Conservation (phyloP, 1,140 invertebrate genomes). For the Tigriopus japonicus region DNA sequence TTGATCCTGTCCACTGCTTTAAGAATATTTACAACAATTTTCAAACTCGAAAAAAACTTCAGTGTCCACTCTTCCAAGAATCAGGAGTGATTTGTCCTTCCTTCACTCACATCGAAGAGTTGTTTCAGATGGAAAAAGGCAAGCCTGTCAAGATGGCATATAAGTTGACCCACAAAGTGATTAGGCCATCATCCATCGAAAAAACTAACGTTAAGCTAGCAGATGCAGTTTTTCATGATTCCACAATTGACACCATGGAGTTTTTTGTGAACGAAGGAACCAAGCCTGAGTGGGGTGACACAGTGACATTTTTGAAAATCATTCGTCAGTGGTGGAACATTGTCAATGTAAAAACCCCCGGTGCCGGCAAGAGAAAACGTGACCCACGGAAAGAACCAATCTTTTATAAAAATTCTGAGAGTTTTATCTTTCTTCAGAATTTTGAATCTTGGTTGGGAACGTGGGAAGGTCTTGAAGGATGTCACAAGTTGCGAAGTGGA, state of each 20-base stretch:
- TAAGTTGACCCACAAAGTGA: neutral
- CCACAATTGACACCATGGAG: neutral
- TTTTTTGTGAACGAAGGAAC: neutral
- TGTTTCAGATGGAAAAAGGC: neutral
- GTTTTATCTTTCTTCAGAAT: no score
- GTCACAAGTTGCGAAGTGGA: no score
- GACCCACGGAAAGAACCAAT: neutral
- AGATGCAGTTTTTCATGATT: neutral
- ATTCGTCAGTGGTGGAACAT: constrained; percentile 1
- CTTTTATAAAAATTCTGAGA: neutral
- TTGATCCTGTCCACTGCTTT: neutral
- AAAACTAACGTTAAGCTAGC: neutral
- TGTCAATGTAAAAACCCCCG: neutral
- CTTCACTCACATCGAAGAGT: neutral
- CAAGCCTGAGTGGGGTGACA: neutral
- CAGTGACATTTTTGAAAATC: neutral
- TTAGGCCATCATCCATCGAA: neutral
- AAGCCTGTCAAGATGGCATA: neutral
- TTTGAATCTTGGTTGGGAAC: no score
- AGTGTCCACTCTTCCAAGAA: neutral
- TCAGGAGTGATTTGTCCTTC: neutral
- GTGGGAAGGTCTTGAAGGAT: no score
- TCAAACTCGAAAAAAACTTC: neutral
- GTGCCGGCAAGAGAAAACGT: neutral
- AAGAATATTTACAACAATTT: constrained; percentile 1